Conservation (phyloP, 2,797 vertebrate species). For the Serranus cabrilla region DNA sequence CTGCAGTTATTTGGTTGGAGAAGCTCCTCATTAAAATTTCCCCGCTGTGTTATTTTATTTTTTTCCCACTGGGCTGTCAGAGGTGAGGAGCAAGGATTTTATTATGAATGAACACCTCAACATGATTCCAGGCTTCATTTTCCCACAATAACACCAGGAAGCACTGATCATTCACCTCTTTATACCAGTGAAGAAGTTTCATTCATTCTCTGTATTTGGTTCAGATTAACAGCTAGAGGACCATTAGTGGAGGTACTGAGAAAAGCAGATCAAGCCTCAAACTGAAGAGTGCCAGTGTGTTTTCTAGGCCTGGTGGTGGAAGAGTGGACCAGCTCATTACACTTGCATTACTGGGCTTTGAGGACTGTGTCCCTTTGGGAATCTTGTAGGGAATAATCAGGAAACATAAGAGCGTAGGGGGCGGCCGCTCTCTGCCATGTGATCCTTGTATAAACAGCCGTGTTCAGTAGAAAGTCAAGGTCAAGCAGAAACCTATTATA, state of each 20-base stretch:
- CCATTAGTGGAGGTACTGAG: too few relatives aligned
- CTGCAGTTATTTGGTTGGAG: constrained; percentile 3
- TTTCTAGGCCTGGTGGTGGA: not conserved
- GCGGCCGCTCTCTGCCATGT: not conserved
- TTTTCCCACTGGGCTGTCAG: not conserved
- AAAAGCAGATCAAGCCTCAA: not conserved
- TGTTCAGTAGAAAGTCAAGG: not conserved
- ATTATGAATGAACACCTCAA: constrained; percentile 13
- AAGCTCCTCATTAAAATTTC: constrained; percentile 35
- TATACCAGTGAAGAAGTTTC: not conserved
- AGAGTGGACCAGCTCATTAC: not conserved
- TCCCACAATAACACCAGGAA: not conserved
- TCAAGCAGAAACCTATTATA: too few relatives aligned
- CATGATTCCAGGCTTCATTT: not conserved
- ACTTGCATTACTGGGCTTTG: not conserved
- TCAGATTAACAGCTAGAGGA: constrained; percentile 4
- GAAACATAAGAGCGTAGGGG: not conserved
- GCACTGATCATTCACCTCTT: constrained; percentile 9
- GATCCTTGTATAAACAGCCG: not conserved
- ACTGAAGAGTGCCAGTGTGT: not conserved
- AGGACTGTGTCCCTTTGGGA: not conserved
- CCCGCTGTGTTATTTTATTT: constrained; percentile 2
- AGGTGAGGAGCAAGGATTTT: not conserved
- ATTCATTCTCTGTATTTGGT: constrained; percentile 1
- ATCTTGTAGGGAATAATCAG: not conserved